Evolutionary conservation across 2,888 invertebrate species (phyloP), one percentile per base, ranked within the genome.

Genomic region (Stegana nigrithorax): DNA sequence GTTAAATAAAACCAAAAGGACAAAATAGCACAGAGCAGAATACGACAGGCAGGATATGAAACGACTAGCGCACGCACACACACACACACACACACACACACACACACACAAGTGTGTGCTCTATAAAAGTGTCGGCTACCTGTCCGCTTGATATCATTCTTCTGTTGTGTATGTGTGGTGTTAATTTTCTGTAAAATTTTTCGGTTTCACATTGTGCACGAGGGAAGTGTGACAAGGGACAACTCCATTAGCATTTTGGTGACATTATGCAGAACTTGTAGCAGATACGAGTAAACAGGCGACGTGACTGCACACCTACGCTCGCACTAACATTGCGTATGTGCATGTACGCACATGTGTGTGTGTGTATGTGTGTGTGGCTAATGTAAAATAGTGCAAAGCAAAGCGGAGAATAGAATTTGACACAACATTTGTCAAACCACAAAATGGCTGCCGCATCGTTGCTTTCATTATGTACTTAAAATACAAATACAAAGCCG

Each of bases 361-460:
- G 55, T 63, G 36, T 66, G 10, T 64, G 64, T 61, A 63, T 66
- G 62, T 67, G 67, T 63, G 69, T 76, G 72, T 60, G 75, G 75
- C 68, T 56, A 47, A 53, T 42, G 39, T 21, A 69, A 71, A 72
- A 75, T 71, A 69, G 77, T 42, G 39, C 36, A 69, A 71, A 72
- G 75, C 72, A 69, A 78, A n/a, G n/a, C n/a, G n/a, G n/a, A n/a
- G n/a, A n/a, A n/a, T n/a, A n/a, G n/a, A n/a, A 79, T 76, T 76
- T 76, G 76, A 77, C 76, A 79, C 76, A 79, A 79, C 76, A 76
- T 76, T 76, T 76, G 76, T 79, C 80, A 76, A 76, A 78, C 76
- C 76, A 67, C 76, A 76, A 79, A 76, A 76, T 76, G 80, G 75
- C 72, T 69, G 71, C 75, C 75, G 66, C 81, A 79, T 71, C 69